These are phyloP conservation scores for Thunnus thynnus DNA, from an alignment of 2,113 vertebrate genomes.

Conservation along the genomic window DNA sequence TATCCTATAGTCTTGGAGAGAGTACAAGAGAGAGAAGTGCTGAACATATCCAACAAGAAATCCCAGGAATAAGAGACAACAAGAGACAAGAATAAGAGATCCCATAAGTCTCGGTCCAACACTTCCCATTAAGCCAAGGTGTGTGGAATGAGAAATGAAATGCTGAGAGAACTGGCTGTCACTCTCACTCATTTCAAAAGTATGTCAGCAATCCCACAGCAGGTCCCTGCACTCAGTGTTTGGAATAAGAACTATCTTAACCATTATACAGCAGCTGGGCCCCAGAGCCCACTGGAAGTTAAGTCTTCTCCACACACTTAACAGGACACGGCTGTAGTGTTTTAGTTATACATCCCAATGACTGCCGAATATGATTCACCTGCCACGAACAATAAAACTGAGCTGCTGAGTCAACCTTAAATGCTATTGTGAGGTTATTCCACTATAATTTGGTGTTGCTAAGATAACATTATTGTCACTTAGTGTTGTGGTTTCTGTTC, in stretches of 20 bases:
- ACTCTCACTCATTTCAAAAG: conserved; percentile 70
- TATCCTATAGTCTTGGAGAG: conserved; percentile 21
- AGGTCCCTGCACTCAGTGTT: conserved; percentile 41
- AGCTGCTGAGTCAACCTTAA: conserved; percentile 21
- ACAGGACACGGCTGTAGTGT: background rate
- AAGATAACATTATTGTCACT: conserved; percentile 47
- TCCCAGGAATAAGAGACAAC: conserved; percentile 39
- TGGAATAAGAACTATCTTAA: conserved; percentile 53
- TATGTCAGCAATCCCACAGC: conserved; percentile 60
- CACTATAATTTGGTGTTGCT: conserved; percentile 36
- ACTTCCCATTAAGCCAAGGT: conserved; percentile 63
- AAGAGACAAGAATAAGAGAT: too few relatives aligned
- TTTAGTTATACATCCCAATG: conserved; percentile 8
- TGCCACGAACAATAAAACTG: conserved; percentile 13
- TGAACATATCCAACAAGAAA: conserved; percentile 45
- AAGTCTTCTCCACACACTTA: background rate
- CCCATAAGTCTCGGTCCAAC: conserved; percentile 56
- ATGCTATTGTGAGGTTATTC: conserved; percentile 18
- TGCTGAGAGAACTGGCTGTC: conserved; percentile 66
- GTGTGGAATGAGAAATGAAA: conserved; percentile 66
- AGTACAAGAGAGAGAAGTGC: conserved; percentile 1
- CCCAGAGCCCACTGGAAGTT: conserved; percentile 9
- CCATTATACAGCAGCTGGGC: conserved; percentile 42
- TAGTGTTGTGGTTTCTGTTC: conserved; percentile 4
- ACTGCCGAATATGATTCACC: conserved; percentile 29